Evolutionary conservation across 2,113 vertebrate species (phyloP).

Genomic region (Cyphomyrus discorhynchus): DNA sequence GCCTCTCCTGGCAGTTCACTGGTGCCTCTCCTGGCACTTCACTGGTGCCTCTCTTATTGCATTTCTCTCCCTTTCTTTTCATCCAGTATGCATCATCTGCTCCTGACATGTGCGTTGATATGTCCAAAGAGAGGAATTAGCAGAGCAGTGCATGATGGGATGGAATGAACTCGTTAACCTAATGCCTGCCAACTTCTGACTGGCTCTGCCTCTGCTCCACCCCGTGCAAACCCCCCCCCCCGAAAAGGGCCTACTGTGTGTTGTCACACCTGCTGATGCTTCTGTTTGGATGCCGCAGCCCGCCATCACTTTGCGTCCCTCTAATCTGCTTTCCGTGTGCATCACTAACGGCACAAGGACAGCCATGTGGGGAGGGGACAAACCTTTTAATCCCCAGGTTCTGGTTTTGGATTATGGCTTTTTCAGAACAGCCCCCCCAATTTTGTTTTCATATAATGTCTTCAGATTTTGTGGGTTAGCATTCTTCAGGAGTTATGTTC

Average conservation of each 20-base stretch:
- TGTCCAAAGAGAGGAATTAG: conserved; percentile 13
- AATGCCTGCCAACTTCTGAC: not conserved
- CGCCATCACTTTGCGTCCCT: not conserved
- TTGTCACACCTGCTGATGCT: not conserved
- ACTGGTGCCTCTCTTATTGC: not conserved
- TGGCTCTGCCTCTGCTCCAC: not conserved
- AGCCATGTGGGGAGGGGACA: not conserved
- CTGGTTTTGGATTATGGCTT: not conserved
- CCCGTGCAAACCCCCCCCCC: not conserved
- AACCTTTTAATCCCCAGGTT: not conserved
- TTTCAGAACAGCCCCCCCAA: not conserved
- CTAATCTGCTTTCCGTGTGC: conserved; percentile 1
- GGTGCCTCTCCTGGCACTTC: not conserved
- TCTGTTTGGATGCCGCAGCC: not conserved
- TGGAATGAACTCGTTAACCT: conserved; percentile 17
- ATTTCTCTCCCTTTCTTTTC: not conserved
- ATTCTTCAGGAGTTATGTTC: not conserved
- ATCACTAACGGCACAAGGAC: not conserved
- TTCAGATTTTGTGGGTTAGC: not conserved
- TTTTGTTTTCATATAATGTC: not conserved
- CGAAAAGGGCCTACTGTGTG: not conserved
- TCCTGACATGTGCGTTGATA: conserved; percentile 18
- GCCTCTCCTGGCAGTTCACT: not conserved
- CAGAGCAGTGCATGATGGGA: conserved; percentile 18
- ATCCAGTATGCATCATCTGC: not conserved